Evolutionary conservation across 2,888 invertebrate genomes (phyloP).

Genomic region (Volucella zonaria): DNA sequence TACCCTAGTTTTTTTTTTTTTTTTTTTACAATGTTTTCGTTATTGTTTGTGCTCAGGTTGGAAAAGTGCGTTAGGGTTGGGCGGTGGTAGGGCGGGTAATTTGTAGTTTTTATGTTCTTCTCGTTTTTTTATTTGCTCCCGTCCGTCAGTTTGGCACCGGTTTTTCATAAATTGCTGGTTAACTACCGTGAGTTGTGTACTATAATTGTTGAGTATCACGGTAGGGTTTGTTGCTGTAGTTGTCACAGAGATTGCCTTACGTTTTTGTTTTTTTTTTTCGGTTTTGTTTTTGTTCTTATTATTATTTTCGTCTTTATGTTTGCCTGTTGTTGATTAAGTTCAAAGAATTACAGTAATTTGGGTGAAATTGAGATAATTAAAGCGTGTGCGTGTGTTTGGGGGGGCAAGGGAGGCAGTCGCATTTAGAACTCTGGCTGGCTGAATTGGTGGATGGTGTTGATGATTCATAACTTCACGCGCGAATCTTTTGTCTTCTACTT

Average conservation of each 20-base stretch:
- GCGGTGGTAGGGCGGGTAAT: conserved; percentile 15
- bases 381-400: conserved; percentile 26
- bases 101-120: conserved; percentile 7
- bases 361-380: conserved; percentile 59
- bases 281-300: conserved; percentile 1
- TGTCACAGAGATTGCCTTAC: conserved; percentile 10
- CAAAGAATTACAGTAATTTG: conserved; percentile 60
- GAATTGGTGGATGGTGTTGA: conserved; percentile 2
- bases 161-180: conserved; percentile 52
- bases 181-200: conserved; percentile 55
- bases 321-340: conserved; percentile 56
- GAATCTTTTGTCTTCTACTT: conserved; percentile 2
- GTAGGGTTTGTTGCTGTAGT: conserved; percentile 35
- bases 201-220: conserved; percentile 68
- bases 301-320: conserved; percentile 11
- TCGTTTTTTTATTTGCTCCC: conserved; percentile 40
- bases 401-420: neutral
- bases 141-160: conserved; percentile 65
- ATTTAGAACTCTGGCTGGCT: too few relatives aligned
- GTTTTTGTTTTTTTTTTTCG: neutral
- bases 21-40: neutral
- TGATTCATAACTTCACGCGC: conserved; percentile 49
- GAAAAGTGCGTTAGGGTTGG: conserved; percentile 31
- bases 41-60: neutral
- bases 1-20: neutral